Base-by-base conservation (phyloP, 2,888 invertebrate species). In the Anoplius nigerrimus region DNA sequence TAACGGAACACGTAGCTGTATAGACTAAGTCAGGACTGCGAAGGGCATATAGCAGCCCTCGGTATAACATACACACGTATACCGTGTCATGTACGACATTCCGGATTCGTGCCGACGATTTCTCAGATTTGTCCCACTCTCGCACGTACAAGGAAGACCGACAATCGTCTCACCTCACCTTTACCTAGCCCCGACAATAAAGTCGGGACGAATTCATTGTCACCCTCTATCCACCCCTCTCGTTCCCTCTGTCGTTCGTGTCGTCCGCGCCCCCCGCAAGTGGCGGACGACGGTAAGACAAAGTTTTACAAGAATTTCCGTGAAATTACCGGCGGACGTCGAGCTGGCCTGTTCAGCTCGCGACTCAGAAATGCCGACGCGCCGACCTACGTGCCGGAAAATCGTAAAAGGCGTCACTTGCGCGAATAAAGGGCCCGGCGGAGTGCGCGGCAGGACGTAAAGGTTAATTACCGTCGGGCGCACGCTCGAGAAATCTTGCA, bases 401-500 rank as follows among this genome's bases (percentile, higher is more conserved):
- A 45, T 69, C 66, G 60, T 61, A 60, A 63, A 63, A 66, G 24
- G 54, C 22, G 20, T 21, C 48, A 55, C 57, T 56, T 45, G 16
- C 45, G 48, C 54, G 46, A 52, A 54, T 45, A 54, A 62, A 74
- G 45, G 43, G n/a, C 11, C 6, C n/a, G n/a, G 45, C 18, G 45
- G 54, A 62, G 59, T 53, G 59, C 34, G 57, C 53, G 21, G 51
- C 42, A 55, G 62, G 42, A 55, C 15, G 46, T 62, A 69, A 72
- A 72, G 69, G 45, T 69, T 66, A 76, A 72, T 72, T 76, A 69
- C 66, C 66, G 54, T 69, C 51, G 57, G 27, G 34, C 34, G 51
- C 46, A 55, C 52, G 55, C 55, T 45, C 21, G 60, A 55, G 61
- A 66, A 70, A 67, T 70, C 65, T 59, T 15, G 34, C 34, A 43